phyloP scores from a whole-genome alignment of 2,113 vertebrate genomes.

The Bujurquina vittata region DNA sequence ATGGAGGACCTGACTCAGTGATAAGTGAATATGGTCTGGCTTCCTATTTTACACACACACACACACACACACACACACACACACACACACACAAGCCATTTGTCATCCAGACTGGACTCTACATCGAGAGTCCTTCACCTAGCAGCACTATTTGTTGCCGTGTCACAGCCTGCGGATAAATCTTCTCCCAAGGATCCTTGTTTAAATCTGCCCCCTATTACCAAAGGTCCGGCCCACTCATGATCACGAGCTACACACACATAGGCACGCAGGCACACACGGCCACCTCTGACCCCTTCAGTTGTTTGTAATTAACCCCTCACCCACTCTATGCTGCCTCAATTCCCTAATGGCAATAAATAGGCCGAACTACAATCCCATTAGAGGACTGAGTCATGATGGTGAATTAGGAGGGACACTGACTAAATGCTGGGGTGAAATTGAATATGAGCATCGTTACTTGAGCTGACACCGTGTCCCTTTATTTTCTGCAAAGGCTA shows the following conservation, averaged over 20 bases:
- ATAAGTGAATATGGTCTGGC: conserved; percentile 90
- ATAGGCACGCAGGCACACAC: conserved; percentile 17
- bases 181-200: conserved; percentile 88
- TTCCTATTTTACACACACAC: conserved; percentile 80
- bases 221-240: conserved; percentile 82
- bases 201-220: conserved; percentile 87
- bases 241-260: conserved; percentile 79
- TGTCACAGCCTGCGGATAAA: conserved; percentile 94
- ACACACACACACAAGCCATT: conserved; percentile 52
- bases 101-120: conserved; percentile 74
- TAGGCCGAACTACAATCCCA: conserved; percentile 86
- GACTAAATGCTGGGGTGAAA: conserved; percentile 35
- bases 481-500: not conserved
- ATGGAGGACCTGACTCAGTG: conserved; percentile 78
- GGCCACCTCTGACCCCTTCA: conserved; percentile 83
- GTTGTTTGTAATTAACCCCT: conserved; percentile 96
- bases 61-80: conserved; percentile 22
- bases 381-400: conserved; percentile 75
- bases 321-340: conserved; percentile 83
- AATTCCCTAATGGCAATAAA: conserved; percentile 86
- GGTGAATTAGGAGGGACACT: conserved; percentile 58
- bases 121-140: conserved; percentile 90
- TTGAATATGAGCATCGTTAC: not conserved
- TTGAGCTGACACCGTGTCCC: not conserved
- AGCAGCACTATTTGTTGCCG: conserved; percentile 92